phyloP scores from a whole-genome alignment of 2,888 invertebrate genomes.

The Synanthedon tipuliformis region DNA sequence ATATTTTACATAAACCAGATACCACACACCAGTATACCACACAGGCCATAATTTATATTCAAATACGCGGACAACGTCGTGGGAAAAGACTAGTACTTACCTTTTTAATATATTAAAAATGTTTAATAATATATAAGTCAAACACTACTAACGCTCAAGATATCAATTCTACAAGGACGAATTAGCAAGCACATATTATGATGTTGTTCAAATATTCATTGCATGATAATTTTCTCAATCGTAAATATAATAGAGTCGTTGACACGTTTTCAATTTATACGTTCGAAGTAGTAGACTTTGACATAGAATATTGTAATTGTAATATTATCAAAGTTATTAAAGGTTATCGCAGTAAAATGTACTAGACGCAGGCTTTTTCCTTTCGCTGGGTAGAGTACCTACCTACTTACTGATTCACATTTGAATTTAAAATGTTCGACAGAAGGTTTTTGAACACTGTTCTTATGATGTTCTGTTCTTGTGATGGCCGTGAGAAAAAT shows the following conservation, averaged over 20 bases:
- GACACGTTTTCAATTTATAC: constrained; percentile 55
- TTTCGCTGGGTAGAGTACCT: background rate
- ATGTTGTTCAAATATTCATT: background rate
- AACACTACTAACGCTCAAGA: background rate
- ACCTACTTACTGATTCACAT: too few relatives aligned
- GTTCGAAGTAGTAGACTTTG: constrained; percentile 22
- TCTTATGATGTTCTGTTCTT: too few relatives aligned
- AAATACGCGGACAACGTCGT: too few relatives aligned
- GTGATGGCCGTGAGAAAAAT: too few relatives aligned
- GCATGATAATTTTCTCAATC: constrained; percentile 11
- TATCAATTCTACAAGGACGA: background rate
- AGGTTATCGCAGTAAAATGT: background rate
- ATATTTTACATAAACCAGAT: too few relatives aligned
- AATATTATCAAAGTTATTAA: background rate
- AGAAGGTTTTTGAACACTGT: too few relatives aligned
- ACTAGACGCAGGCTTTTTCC: background rate
- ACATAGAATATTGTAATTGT: background rate
- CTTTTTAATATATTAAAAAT: too few relatives aligned
- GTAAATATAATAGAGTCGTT: constrained; percentile 51
- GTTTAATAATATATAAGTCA: background rate
- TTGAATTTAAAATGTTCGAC: too few relatives aligned
- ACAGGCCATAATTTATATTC: too few relatives aligned
- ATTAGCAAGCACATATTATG: background rate
- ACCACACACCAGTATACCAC: too few relatives aligned
- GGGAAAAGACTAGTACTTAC: too few relatives aligned